Evolutionary conservation across 2,797 vertebrate species (phyloP).

Genomic region (Urocyon cinereoargenteus): DNA sequence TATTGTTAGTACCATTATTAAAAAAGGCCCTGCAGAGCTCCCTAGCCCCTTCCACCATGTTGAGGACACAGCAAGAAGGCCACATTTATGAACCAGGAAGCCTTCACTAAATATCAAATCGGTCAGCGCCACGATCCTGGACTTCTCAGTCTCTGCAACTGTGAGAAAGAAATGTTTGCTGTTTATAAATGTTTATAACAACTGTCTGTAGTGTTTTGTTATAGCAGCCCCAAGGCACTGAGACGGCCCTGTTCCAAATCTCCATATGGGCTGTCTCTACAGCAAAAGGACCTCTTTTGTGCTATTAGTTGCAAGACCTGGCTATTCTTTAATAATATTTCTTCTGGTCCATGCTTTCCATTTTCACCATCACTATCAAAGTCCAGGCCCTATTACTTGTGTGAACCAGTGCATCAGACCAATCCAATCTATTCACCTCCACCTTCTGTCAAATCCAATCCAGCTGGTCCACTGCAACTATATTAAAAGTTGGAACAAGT

Average conservation of each 20-base stretch:
- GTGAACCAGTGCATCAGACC: rapidly evolving
- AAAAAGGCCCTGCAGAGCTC: not conserved
- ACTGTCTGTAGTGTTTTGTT: not conserved
- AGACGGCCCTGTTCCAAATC: rapidly evolving
- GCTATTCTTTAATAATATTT: not conserved
- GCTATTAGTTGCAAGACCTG: not conserved
- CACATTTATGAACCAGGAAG: not conserved
- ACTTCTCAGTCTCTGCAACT: not conserved
- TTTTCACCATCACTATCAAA: not conserved
- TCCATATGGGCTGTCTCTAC: not conserved
- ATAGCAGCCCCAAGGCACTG: not conserved
- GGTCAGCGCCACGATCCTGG: not conserved
- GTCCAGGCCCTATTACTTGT: not conserved
- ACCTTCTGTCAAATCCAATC: not conserved
- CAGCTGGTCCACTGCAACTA: not conserved
- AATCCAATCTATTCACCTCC: too few species aligned
- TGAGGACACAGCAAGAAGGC: not conserved
- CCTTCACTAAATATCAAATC: not conserved
- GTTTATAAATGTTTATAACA: not conserved
- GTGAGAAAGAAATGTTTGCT: not conserved
- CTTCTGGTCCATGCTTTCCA: not conserved
- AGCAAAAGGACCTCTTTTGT: not conserved
- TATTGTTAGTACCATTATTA: not conserved
- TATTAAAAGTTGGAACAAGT: not conserved
- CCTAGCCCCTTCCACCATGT: rapidly evolving